phyloP scores from a whole-genome alignment of 2,797 vertebrate species.

The Acanthurus tractus region DNA sequence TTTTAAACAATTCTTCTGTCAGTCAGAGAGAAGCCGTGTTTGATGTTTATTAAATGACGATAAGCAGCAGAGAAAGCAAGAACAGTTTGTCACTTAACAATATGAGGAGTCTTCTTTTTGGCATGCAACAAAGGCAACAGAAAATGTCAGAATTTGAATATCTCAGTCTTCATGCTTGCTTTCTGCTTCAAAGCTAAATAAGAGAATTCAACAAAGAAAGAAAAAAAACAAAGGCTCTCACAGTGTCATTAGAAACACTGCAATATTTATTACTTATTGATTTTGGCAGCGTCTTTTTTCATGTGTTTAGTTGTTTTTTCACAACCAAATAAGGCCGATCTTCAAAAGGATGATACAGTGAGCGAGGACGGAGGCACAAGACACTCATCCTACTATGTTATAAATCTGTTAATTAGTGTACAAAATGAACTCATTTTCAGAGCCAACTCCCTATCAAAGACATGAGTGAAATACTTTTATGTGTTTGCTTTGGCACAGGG shows the following conservation, averaged over 20 bases:
- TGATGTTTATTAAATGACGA: constrained; percentile 60
- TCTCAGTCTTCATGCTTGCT: constrained; percentile 39
- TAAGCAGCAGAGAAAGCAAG: constrained; percentile 49
- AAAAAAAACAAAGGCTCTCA: constrained; percentile 54
- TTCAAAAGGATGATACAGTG: constrained; percentile 60
- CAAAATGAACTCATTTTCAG: constrained; percentile 65
- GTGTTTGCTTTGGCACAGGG: constrained; percentile 75
- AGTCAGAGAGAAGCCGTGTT: constrained; percentile 40
- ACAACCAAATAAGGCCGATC: constrained; percentile 46
- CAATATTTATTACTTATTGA: constrained; percentile 66
- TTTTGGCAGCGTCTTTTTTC: constrained; percentile 63
- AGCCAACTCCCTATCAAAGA: constrained; percentile 72
- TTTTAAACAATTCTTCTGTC: constrained; percentile 50
- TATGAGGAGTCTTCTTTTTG: constrained; percentile 46
- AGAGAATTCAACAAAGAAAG: constrained; percentile 48
- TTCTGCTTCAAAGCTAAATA: constrained; percentile 65
- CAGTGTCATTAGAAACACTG: constrained; percentile 65
- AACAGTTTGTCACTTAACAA: constrained; percentile 54
- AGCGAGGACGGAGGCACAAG: constrained; percentile 45
- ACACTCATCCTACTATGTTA: constrained; percentile 56
- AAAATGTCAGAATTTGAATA: constrained; percentile 80
- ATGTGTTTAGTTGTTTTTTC: constrained; percentile 35
- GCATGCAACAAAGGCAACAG: constrained; percentile 45
- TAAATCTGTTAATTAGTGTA: constrained; percentile 75
- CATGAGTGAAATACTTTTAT: constrained; percentile 74